Percentiles rank a stretch among this genome's conserved stretches.
Conservation (phyloP, 23 tunicate genomes). For the Halocynthia roretzi region DNA sequence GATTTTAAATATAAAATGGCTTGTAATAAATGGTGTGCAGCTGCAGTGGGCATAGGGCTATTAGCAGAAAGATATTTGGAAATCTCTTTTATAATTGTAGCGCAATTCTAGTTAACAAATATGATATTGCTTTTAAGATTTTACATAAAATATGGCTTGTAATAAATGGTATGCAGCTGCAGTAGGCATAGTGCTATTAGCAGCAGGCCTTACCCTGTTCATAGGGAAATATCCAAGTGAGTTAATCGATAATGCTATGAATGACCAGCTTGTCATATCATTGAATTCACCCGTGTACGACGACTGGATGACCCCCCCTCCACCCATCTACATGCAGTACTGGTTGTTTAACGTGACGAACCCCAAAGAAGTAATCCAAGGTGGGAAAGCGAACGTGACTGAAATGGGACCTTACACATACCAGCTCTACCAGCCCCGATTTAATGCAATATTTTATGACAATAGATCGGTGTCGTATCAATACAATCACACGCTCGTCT, state of each 20-base stretch:
- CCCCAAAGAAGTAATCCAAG: slow-evolving; percentile 40
- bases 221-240: slow-evolving; percentile 15
- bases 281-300: slow-evolving; percentile 63
- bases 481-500: slow-evolving; percentile 87
- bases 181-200: neutral
- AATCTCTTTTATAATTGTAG: too few relatives aligned
- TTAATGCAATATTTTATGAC: slow-evolving; percentile 56
- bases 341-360: slow-evolving; percentile 84
- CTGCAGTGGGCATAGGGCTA: too few relatives aligned
- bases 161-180: too few relatives aligned
- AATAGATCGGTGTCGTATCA: slow-evolving; percentile 72
- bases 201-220: neutral
- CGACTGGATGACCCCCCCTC: slow-evolving; percentile 81
- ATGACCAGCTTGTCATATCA: slow-evolving; percentile 45
- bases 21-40: too few relatives aligned
- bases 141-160: too few relatives aligned
- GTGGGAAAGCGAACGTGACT: slow-evolving; percentile 58
- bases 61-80: too few relatives aligned
- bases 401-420: slow-evolving; percentile 83
- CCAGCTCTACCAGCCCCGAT: slow-evolving; percentile 38
- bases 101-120: too few relatives aligned
- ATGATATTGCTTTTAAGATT: too few relatives aligned
- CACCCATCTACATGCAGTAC: slow-evolving; percentile 94
- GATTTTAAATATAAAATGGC: too few relatives aligned
- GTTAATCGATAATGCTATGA: slow-evolving; percentile 1